Evolutionary conservation across 2,113 vertebrate species (phyloP), one percentile per base, ranked within the genome.

Genomic region (Micronycteris hirsuta): DNA sequence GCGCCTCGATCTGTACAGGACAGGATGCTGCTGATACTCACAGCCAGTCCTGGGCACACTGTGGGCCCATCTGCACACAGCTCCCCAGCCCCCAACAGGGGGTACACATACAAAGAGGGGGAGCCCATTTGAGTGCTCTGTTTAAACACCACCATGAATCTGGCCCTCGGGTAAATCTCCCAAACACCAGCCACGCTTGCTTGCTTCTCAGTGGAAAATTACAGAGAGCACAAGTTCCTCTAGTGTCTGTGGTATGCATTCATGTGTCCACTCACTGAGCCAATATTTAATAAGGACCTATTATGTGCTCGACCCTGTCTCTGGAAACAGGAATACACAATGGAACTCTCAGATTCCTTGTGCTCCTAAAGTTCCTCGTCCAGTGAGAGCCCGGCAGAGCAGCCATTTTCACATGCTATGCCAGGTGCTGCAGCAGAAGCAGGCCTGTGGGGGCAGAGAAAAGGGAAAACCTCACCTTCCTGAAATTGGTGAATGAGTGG

Each of bases 111-210:
- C 14, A 12, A 33, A 14, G 26, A 67, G 31, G 28, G 19, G 52
- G 28, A 0, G 2, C 7, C 0, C 17, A 7, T 3, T 0, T 17
- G 12, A 58, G 3, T 0, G 4, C 31, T 76, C 49, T 63, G 8
- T 26, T 49, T 7, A 33, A 54, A 67, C 2, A 76, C 26, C 43
- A 7, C n/a, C 12, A 1, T 7, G 54, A 85, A 81, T n/a, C 58
- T 22, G 70, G 54, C 5, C 31, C 58, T 56, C 10, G 31, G 52
- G 54, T 24, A 26, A 47, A n/a, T 4, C 1, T 33, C 14, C 49
- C 61, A 24, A 71, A 82, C 54, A 38, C 31, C 15, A 56, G 41
- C 36, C 56, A 5, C 11, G 56, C 71, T 47, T 33, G 43, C 7
- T 71, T 86, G 24, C 45, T 76, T 87, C 47, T 24, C 45, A 28